These are phyloP conservation scores for Ophioninae sp. DNA, from an alignment of 2,888 invertebrate species.

Conservation along the genomic window DNA sequence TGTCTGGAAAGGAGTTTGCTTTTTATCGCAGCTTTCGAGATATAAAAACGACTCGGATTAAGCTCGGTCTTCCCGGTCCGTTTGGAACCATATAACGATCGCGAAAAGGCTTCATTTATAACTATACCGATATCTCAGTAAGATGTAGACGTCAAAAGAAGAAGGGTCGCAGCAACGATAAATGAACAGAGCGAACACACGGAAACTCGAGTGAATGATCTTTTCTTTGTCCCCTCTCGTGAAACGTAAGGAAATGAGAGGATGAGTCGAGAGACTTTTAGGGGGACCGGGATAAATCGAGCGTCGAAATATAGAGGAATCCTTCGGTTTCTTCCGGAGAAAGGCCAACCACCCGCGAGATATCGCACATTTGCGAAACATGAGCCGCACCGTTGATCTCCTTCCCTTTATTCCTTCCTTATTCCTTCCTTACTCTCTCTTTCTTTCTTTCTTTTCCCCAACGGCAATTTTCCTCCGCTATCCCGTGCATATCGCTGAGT, in stretches of 20 bases:
- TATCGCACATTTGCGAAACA: conserved; percentile 61
- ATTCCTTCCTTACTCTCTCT: neutral
- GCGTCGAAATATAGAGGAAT: conserved; percentile 37
- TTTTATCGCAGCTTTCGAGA: conserved; percentile 67
- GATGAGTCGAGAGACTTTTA: conserved; percentile 40
- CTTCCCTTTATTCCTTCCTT: neutral
- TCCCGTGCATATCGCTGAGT: neutral
- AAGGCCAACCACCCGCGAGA: conserved; percentile 59
- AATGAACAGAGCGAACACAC: conserved; percentile 40
- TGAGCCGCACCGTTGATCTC: conserved; percentile 28
- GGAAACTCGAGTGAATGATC: conserved; percentile 42
- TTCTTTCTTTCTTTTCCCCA: conserved; percentile 1
- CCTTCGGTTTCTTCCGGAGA: conserved; percentile 32
- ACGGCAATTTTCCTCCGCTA: neutral
- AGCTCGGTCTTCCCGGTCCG: conserved; percentile 75
- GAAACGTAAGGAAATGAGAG: conserved; percentile 41
- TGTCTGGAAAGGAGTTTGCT: conserved; percentile 73
- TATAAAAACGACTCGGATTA: conserved; percentile 70
- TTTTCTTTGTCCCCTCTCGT: conserved; percentile 53
- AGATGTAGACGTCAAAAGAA: conserved; percentile 26
- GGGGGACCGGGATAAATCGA: conserved; percentile 34
- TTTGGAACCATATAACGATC: conserved; percentile 73
- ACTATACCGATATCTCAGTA: neutral
- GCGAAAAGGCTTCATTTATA: neutral
- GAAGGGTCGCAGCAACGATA: conserved; percentile 42